Evolutionary conservation across 2,113 vertebrate species (phyloP).

Genomic region (Phocoena sinus): DNA sequence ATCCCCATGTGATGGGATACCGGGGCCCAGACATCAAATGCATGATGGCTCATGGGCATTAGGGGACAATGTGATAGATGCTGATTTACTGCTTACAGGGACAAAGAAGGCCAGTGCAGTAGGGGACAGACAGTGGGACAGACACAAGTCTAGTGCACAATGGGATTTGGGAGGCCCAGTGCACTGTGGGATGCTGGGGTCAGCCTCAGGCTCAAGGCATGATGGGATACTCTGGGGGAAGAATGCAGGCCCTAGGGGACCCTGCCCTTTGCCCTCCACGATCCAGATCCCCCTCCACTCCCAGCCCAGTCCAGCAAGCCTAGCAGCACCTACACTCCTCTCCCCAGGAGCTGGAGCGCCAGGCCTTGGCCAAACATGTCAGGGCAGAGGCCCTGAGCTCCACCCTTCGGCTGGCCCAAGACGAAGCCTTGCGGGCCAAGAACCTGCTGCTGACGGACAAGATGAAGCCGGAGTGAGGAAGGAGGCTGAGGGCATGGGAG

Average conservation of each 20-base stretch:
- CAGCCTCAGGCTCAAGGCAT: background rate
- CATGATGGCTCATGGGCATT: background rate
- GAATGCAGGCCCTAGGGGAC: background rate
- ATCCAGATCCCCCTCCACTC: constrained; percentile 46
- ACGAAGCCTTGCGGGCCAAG: constrained; percentile 71
- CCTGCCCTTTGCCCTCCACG: constrained; percentile 41
- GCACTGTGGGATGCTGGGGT: background rate
- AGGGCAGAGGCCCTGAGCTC: constrained; percentile 74
- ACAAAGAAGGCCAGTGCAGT: background rate
- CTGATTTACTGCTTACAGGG: background rate
- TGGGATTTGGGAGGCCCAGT: background rate
- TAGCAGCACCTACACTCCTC: constrained; percentile 65
- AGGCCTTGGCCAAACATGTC: constrained; percentile 70
- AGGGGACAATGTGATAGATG: background rate
- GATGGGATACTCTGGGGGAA: background rate
- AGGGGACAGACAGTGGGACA: background rate
- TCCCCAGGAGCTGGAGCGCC: constrained; percentile 76
- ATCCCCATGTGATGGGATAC: background rate
- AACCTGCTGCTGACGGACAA: constrained; percentile 73
- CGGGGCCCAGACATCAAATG: background rate
- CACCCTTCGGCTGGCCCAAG: constrained; percentile 74
- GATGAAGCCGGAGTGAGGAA: constrained; percentile 76
- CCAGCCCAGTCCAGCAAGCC: constrained; percentile 60
- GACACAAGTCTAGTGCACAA: too few species aligned
- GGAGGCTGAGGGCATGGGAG: constrained; percentile 71